Evolutionary conservation across 2,888 invertebrate species (phyloP).

Genomic region (Ypsolopha scabrella): DNA sequence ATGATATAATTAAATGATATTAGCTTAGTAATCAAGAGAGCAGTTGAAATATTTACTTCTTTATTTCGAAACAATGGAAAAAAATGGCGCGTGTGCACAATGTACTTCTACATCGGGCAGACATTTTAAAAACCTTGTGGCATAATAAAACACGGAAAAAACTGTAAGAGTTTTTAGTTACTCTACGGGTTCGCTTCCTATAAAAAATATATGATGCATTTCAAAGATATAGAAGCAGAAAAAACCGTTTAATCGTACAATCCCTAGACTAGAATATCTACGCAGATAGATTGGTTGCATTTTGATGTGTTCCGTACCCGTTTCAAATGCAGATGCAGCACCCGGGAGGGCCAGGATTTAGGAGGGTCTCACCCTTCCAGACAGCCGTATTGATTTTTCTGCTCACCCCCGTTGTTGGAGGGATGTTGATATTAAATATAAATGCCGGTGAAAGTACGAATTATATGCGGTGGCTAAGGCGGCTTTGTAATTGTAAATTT

Average conservation of each 20-base stretch:
- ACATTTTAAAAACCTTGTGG: too few relatives aligned
- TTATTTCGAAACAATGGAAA: too few relatives aligned
- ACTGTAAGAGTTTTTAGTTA: too few relatives aligned
- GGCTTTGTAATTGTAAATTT: neutral
- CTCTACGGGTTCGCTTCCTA: too few relatives aligned
- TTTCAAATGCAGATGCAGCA: constrained; percentile 38
- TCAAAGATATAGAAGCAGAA: neutral
- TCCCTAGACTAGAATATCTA: neutral
- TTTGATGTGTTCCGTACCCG: neutral
- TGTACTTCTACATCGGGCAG: neutral
- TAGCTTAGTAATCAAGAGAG: too few relatives aligned
- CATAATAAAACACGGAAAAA: too few relatives aligned
- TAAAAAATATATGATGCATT: too few relatives aligned
- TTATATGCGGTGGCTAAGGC: constrained; percentile 3
- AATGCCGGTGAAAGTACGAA: constrained; percentile 37
- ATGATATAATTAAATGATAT: too few relatives aligned
- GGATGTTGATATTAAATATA: constrained; percentile 57
- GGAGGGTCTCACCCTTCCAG: constrained; percentile 49
- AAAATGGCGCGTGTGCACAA: too few relatives aligned
- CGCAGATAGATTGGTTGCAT: neutral
- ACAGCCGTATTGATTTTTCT: constrained; percentile 55
- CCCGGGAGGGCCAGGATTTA: constrained; percentile 19
- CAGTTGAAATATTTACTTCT: too few relatives aligned
- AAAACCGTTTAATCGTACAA: neutral
- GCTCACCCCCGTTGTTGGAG: constrained; percentile 34